These are phyloP conservation scores for Dendrophyllia cribrosa DNA, from an alignment of 64 coral and sea anemone species.

Conservation along the genomic window DNA sequence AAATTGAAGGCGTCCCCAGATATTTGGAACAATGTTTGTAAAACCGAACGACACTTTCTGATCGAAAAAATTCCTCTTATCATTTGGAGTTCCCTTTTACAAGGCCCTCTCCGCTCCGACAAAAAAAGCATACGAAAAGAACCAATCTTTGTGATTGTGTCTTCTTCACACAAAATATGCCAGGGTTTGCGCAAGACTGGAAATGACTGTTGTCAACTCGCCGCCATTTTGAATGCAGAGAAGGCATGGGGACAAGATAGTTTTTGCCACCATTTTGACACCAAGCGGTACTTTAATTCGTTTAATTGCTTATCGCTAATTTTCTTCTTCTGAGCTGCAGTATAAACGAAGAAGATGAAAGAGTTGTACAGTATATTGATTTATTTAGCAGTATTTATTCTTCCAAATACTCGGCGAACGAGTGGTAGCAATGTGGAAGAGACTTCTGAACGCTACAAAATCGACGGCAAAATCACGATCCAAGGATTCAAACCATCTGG, in stretches of 20 bases:
- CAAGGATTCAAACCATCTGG: conserved; percentile 80
- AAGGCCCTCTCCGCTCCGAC: no score
- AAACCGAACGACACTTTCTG: neutral
- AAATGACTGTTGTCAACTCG: neutral
- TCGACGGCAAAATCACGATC: conserved; percentile 88
- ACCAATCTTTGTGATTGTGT: no score
- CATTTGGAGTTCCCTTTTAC: neutral
- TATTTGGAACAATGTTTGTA: neutral
- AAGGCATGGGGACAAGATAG: neutral
- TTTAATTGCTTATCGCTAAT: no score
- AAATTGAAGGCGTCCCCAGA: neutral
- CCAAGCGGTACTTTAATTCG: neutral
- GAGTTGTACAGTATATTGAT: conserved; percentile 12
- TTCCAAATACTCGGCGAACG: conserved; percentile 21
- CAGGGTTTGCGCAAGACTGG: neutral
- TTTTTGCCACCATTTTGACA: neutral
- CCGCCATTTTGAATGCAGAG: conserved; percentile 3
- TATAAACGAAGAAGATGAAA: neutral
- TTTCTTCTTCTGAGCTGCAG: neutral
- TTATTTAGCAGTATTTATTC: conserved; percentile 3
- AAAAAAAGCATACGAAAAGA: no score
- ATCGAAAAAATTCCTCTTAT: neutral
- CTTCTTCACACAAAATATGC: no score
- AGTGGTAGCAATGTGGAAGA: conserved; percentile 56
- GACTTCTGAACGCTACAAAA: conserved; percentile 77